Conservation (phyloP, 2,888 invertebrate species). For the Conus canariensis region DNA sequence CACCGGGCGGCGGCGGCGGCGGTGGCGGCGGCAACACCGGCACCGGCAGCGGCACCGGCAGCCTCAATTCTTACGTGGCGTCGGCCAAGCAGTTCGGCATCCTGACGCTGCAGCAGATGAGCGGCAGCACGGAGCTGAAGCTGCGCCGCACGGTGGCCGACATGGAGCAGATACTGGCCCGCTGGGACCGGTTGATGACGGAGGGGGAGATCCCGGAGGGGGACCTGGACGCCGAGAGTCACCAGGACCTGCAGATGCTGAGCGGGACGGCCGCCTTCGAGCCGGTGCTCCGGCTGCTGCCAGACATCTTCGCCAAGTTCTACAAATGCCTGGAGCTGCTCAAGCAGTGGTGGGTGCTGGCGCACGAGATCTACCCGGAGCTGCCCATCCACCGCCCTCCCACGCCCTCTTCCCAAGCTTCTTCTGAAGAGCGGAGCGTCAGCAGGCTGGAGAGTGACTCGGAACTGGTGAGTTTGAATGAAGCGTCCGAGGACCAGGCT, state of each 20-base stretch:
- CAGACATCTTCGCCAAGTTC: conserved; percentile 74
- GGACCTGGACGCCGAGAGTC: conserved; percentile 71
- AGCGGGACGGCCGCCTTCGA: conserved; percentile 63
- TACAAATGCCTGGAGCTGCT: conserved; percentile 72
- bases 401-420: neutral
- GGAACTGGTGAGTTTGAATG: conserved; percentile 53
- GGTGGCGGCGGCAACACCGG: no score
- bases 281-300: conserved; percentile 67
- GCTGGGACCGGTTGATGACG: conserved; percentile 67
- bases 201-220: conserved; percentile 57
- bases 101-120: conserved; percentile 43
- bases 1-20: neutral
- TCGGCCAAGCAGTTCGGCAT: conserved; percentile 33
- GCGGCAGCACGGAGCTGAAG: conserved; percentile 43
- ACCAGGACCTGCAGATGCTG: conserved; percentile 66
- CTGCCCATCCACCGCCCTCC: conserved; percentile 51
- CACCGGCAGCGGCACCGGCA: neutral
- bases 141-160: conserved; percentile 51
- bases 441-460: conserved; percentile 59
- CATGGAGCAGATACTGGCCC: conserved; percentile 60
- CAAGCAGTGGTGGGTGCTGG: conserved; percentile 68
- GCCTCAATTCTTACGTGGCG: neutral
- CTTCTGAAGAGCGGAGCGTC: conserved; percentile 19
- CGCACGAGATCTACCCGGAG: conserved; percentile 58
- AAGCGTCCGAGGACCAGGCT: conserved; percentile 56